phyloP scores from a whole-genome alignment of 1,140 invertebrate genomes.

The Andricus grossulariae region DNA sequence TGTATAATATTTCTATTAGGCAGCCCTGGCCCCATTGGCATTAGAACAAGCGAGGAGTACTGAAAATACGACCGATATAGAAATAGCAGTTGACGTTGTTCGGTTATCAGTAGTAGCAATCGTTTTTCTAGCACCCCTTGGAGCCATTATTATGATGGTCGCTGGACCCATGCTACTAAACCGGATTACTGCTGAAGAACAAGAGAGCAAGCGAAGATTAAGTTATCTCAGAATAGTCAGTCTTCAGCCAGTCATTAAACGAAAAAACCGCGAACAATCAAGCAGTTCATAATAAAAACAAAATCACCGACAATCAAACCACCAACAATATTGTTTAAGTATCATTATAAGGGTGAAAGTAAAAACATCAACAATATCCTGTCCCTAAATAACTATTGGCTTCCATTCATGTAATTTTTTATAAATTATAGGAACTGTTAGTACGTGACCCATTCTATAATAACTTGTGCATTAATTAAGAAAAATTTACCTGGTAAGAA shows the following conservation, averaged over 20 bases:
- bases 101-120: conserved; percentile 66
- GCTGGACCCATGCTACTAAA: conserved; percentile 65
- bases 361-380: too few species aligned
- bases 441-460: too few species aligned
- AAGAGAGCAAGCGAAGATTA: conserved; percentile 53
- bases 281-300: not conserved
- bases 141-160: conserved; percentile 63
- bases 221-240: conserved; percentile 60
- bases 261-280: not conserved
- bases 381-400: too few species aligned
- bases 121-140: conserved; percentile 65
- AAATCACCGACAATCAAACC: not conserved
- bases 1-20: conserved; percentile 54
- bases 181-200: conserved; percentile 57
- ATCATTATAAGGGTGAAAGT: too few species aligned
- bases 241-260: conserved; percentile 57
- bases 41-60: conserved; percentile 57
- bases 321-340: not conserved
- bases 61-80: conserved; percentile 50
- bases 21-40: conserved; percentile 67
- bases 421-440: too few species aligned
- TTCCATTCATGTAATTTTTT: too few species aligned
- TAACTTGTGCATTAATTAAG: too few species aligned
- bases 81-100: conserved; percentile 63
- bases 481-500: too few species aligned